Conservation (phyloP, 2,113 vertebrate species). For the Tenebrosternarchus preto region DNA sequence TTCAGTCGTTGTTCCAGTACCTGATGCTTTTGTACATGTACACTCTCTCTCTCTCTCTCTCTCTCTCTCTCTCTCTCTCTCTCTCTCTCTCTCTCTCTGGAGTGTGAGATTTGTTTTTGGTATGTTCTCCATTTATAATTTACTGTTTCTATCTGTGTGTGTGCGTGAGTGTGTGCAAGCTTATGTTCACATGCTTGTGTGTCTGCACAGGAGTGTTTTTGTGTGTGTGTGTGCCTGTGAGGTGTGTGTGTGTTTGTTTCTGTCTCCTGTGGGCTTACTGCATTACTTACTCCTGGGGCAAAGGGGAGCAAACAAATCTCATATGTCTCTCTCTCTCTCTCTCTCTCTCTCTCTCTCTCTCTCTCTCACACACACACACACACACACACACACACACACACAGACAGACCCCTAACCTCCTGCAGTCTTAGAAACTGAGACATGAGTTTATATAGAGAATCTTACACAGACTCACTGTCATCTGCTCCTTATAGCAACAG, state of each 20-base stretch:
- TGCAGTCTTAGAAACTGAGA: conserved; percentile 42
- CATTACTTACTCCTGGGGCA: conserved; percentile 9
- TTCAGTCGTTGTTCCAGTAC: no score
- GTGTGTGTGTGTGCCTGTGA: not conserved
- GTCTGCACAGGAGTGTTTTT: no score
- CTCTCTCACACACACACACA: conserved; percentile 13
- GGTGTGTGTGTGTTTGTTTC: not conserved
- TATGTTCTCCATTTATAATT: not conserved
- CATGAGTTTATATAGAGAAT: conserved; percentile 27
- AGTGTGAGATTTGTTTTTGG: not conserved
- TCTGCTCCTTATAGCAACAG: conserved; percentile 22
- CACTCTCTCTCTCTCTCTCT: not conserved
- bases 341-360: not conserved
- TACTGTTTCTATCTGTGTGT: not conserved
- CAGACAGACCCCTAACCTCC: conserved; percentile 4
- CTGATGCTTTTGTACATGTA: no score
- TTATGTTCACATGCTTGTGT: no score
- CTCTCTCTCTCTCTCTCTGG: not conserved
- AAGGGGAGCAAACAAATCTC: conserved; percentile 20
- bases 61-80: no score
- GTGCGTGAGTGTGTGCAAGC: not conserved
- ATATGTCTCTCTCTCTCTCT: conserved; percentile 4
- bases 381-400: conserved; percentile 14
- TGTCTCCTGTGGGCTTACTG: not conserved
- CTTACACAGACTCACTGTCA: not conserved